phyloP scores from a whole-genome alignment of 2,113 vertebrate genomes.

The Andinoacara biseriatus region DNA sequence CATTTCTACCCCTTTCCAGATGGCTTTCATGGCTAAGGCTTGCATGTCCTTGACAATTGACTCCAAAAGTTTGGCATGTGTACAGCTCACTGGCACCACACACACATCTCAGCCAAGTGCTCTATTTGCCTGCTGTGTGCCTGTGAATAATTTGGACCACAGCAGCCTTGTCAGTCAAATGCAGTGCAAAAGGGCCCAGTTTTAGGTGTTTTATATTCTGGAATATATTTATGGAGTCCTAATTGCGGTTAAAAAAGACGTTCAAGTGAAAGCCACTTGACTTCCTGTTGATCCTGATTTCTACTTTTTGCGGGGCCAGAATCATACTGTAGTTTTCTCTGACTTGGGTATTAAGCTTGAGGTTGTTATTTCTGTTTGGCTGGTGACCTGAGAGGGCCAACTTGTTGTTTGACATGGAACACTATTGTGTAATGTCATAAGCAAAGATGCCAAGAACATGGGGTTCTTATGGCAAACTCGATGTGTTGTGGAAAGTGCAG shows the following conservation, averaged over 20 bases:
- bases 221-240: slow-evolving; percentile 61
- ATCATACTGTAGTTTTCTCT: slow-evolving; percentile 58
- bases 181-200: slow-evolving; percentile 20
- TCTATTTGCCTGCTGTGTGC: slow-evolving; percentile 37
- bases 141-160: slow-evolving; percentile 65
- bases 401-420: slow-evolving; percentile 57
- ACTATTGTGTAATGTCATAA: slow-evolving; percentile 65
- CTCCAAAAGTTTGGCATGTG: slow-evolving; percentile 65
- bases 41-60: slow-evolving; percentile 63
- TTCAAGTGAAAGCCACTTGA: slow-evolving; percentile 48
- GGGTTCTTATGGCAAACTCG: slow-evolving; percentile 65
- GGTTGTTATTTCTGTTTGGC: slow-evolving; percentile 58
- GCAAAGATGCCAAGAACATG: slow-evolving; percentile 55
- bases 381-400: slow-evolving; percentile 48
- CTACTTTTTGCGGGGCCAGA: slow-evolving; percentile 40
- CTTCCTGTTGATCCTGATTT: slow-evolving; percentile 55
- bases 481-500: slow-evolving; percentile 59
- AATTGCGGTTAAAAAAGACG: slow-evolving; percentile 43
- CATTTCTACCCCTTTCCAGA: slow-evolving; percentile 73
- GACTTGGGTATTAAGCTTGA: slow-evolving; percentile 45
- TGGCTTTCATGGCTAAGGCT: slow-evolving; percentile 58
- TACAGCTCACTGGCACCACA: slow-evolving; percentile 37
- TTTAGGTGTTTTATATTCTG: slow-evolving; percentile 61
- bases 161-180: slow-evolving; percentile 64
- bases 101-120: slow-evolving; percentile 33